Evolutionary conservation across 2,113 vertebrate species (phyloP), one percentile per base, ranked within the genome.

Genomic region (Leptosomus discolor): DNA sequence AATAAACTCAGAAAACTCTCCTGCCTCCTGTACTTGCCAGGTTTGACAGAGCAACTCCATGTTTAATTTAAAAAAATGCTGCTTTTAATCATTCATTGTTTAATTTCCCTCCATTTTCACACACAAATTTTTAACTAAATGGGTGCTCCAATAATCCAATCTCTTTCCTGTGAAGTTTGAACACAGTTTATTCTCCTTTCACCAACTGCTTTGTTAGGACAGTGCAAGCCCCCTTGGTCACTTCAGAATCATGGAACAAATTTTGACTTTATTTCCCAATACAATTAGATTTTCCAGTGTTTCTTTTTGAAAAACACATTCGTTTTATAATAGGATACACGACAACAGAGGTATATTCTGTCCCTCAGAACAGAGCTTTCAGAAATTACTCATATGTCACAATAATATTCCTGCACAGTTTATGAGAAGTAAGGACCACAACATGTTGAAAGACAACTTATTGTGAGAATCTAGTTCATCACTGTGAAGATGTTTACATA

Each of bases 361-460:
- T 34, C 65, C 45, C 87, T 93, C 64, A 80, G 81, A 96, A 97
- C 41, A 95, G 0, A 36, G 24, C 58, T 76, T 89, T 43, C 58
- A 86, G 80, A 80, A 96, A 68, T 87, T 81, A 96, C 84, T 96
- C 94, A 46, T 74, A 80, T 64, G 94, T 64, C 96, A 97, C 64
- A 50, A 45, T 16, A 78, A 37, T 30, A 73, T 7, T 36, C 18
- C 71, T 67, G 54, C 48, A 79, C 15, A 37, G 39, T 8, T 48
- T 60, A 29, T 4, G 8, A 68, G 36, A 2, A 95, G 96, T 87
- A 97, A 97, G 76, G 77, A 91, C 75, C 43, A 83, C 96, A 97
- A 94, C 90, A 91, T 21, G 75, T 48, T 88, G 86, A 95, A 97
- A 91, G 77, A 94, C 85, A 97, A 96, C 73, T 94, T 87, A 88